These are phyloP conservation scores for Leptestheria dahalacensis DNA, from an alignment of 1,140 invertebrate genomes.

Conservation along the genomic window DNA sequence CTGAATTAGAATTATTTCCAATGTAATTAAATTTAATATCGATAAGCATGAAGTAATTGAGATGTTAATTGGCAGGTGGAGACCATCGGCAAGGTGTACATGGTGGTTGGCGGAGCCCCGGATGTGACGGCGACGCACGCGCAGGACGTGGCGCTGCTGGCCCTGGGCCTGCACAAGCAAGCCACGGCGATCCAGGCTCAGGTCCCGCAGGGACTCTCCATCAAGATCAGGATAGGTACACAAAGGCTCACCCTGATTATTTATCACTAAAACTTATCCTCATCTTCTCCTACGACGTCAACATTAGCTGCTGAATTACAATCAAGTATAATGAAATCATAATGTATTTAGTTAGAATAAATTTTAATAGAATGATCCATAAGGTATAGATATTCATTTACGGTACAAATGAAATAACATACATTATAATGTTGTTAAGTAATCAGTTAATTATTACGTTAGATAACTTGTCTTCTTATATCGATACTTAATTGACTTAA, in stretches of 20 bases:
- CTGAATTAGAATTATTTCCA: too few species aligned
- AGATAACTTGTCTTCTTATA: not conserved
- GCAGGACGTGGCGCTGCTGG: constrained; percentile 37
- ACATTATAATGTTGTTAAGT: not conserved
- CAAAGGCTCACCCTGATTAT: too few species aligned
- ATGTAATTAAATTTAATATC: too few species aligned
- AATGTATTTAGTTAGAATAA: too few species aligned
- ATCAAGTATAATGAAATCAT: too few species aligned
- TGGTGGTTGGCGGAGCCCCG: constrained; percentile 71
- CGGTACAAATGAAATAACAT: too few species aligned
- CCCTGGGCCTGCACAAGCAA: not conserved
- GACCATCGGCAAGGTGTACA: constrained; percentile 71
- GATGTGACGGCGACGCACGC: constrained; percentile 59
- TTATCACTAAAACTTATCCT: too few species aligned
- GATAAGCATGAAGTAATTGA: too few species aligned
- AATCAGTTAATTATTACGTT: not conserved
- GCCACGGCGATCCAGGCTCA: not conserved
- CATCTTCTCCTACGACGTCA: too few species aligned
- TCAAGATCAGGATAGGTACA: not conserved
- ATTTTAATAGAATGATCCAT: too few species aligned
- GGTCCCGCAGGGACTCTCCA: not conserved
- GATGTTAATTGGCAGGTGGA: constrained; percentile 69
- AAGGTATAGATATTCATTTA: too few species aligned
- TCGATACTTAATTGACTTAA: not conserved
- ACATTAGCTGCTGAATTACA: too few species aligned